These are phyloP conservation scores for Neoascia interrupta DNA, from an alignment of 2,888 invertebrate species.

Conservation along the genomic window DNA sequence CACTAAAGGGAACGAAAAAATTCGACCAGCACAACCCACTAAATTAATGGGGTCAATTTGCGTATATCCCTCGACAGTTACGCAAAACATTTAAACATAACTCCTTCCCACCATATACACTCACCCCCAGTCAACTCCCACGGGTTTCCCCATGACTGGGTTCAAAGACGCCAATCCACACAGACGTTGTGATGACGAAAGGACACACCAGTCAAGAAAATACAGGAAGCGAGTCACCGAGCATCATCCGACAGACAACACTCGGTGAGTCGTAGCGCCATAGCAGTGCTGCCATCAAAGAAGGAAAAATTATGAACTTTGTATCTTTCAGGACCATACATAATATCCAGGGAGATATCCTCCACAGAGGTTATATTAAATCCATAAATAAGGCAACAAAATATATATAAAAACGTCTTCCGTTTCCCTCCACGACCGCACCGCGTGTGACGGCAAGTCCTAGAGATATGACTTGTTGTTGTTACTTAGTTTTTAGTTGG, in stretches of 20 bases:
- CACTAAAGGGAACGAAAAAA: constrained; percentile 26
- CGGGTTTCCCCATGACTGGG: constrained; percentile 34
- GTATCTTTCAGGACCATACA: constrained; percentile 60
- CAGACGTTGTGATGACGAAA: constrained; percentile 24
- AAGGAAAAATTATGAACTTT: constrained; percentile 66
- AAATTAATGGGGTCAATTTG: constrained; percentile 77
- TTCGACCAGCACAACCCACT: constrained; percentile 44
- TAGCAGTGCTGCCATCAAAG: constrained; percentile 43
- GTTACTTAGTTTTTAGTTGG: neutral
- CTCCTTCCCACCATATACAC: neutral
- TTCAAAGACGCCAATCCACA: constrained; percentile 63
- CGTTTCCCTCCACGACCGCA: neutral
- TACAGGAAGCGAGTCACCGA: constrained; percentile 22
- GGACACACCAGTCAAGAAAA: constrained; percentile 11
- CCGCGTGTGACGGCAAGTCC: constrained; percentile 5
- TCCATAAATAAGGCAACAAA: constrained; percentile 60
- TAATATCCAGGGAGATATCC: constrained; percentile 60
- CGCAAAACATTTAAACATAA: constrained; percentile 49
- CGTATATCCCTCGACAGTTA: constrained; percentile 64
- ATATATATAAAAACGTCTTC: constrained; percentile 33
- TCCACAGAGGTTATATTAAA: constrained; percentile 66
- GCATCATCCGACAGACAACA: constrained; percentile 31
- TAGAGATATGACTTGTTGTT: constrained; percentile 10
- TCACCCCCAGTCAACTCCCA: constrained; percentile 42
- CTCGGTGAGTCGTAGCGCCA: constrained; percentile 22